Evolutionary conservation across 1,140 invertebrate genomes (phyloP).

Genomic region (Asbolus verrucosus): DNA sequence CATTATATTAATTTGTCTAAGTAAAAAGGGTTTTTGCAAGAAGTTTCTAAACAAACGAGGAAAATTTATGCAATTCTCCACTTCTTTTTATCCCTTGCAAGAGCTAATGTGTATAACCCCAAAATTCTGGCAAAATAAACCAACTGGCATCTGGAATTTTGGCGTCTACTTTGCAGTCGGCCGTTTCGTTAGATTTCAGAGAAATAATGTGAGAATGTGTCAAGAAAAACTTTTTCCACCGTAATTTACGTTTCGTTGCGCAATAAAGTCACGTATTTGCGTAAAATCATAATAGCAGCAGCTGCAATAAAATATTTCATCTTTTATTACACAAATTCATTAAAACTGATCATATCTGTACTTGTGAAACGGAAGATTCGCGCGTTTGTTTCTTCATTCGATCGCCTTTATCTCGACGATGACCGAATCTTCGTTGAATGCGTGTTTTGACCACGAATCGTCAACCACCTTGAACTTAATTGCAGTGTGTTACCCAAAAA

Average conservation of each 20-base stretch:
- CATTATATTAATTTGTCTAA: too few relatives aligned
- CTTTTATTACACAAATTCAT: slow-evolving; percentile 32
- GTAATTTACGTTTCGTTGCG: not conserved
- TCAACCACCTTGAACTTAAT: slow-evolving; percentile 28
- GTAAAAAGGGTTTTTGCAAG: too few relatives aligned
- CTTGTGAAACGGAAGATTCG: slow-evolving; percentile 11
- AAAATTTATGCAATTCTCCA: too few relatives aligned
- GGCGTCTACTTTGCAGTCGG: too few relatives aligned
- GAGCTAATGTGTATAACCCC: too few relatives aligned
- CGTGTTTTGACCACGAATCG: slow-evolving; percentile 9
- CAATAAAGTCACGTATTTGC: not conserved
- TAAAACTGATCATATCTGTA: not conserved
- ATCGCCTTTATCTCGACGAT: not conserved
- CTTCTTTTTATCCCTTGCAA: too few relatives aligned
- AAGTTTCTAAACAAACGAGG: too few relatives aligned
- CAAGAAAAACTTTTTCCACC: not conserved
- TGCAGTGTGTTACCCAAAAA: slow-evolving; percentile 6
- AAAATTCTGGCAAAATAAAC: too few relatives aligned
- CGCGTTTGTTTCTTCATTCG: not conserved
- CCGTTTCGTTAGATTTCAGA: too few relatives aligned
- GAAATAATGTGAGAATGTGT: too few relatives aligned
- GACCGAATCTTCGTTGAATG: not conserved
- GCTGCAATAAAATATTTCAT: slow-evolving; percentile 10
- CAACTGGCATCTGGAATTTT: too few relatives aligned
- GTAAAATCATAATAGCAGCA: slow-evolving; percentile 13